Evolutionary conservation across 2,113 vertebrate species (phyloP).

Genomic region (Microcebus jonahi): DNA sequence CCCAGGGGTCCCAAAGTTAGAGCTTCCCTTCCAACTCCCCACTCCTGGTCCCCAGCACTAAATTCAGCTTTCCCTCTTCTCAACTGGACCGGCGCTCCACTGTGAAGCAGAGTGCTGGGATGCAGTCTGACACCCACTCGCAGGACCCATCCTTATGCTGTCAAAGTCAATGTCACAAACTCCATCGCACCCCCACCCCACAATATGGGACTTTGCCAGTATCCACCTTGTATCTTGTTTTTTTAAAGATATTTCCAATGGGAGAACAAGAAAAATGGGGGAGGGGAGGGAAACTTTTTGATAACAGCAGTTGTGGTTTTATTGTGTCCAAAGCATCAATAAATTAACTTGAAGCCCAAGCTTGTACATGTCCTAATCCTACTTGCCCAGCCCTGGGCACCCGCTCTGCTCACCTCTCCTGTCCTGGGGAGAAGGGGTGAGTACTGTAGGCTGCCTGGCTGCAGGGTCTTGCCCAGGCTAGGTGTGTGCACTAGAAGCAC

Average conservation of each 20-base stretch:
- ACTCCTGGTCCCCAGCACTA: not conserved
- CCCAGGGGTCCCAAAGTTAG: not conserved
- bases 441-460: not conserved
- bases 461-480: not conserved
- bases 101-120: not conserved
- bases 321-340: constrained; percentile 77
- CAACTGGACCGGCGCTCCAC: not conserved
- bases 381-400: not conserved
- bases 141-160: not conserved
- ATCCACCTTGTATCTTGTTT: not conserved
- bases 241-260: constrained; percentile 16
- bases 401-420: not conserved
- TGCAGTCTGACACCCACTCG: not conserved
- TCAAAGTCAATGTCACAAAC: not conserved
- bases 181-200: not conserved
- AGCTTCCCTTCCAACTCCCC: not conserved
- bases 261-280: constrained; percentile 44
- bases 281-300: constrained; percentile 63
- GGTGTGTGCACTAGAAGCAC: not conserved
- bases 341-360: constrained; percentile 67
- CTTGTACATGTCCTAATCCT: not conserved
- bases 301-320: constrained; percentile 76
- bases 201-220: constrained; percentile 63
- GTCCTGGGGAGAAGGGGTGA: not conserved
- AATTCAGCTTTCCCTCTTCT: not conserved